These are phyloP conservation scores for Spodoptera picta DNA, from an alignment of 2,888 invertebrate genomes.

Conservation along the genomic window DNA sequence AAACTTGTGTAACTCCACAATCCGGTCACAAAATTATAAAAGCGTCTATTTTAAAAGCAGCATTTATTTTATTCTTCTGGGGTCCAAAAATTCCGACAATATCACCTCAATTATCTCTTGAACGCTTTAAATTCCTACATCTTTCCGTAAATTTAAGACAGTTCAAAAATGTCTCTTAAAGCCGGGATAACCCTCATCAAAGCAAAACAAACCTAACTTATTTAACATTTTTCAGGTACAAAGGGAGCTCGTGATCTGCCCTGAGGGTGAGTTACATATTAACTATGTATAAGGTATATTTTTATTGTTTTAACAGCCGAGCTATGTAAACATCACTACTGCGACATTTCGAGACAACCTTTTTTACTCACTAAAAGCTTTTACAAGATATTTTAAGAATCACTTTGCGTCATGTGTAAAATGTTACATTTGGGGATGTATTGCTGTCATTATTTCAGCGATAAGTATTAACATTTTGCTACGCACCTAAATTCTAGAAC, in stretches of 20 bases:
- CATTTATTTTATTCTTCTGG: not conserved
- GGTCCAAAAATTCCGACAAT: slow-evolving; percentile 22
- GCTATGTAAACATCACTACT: slow-evolving; percentile 18
- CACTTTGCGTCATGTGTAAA: slow-evolving; percentile 15
- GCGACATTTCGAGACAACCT: slow-evolving; percentile 15
- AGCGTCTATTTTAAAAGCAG: too few relatives aligned
- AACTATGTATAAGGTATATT: slow-evolving; percentile 33
- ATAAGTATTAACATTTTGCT: slow-evolving; percentile 1
- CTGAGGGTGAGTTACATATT: slow-evolving; percentile 52
- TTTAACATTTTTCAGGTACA: slow-evolving; percentile 59
- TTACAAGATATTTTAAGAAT: slow-evolving; percentile 28
- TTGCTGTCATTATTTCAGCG: slow-evolving; percentile 5
- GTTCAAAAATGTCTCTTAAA: slow-evolving; percentile 37
- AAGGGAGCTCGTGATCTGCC: slow-evolving; percentile 51
- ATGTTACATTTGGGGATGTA: slow-evolving; percentile 7
- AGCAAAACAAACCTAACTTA: slow-evolving; percentile 50
- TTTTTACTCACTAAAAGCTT: slow-evolving; percentile 30
- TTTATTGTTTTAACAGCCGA: slow-evolving; percentile 44
- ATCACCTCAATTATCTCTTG: slow-evolving; percentile 26
- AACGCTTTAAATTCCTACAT: slow-evolving; percentile 25
- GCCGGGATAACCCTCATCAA: slow-evolving; percentile 40
- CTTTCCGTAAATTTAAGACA: slow-evolving; percentile 35
- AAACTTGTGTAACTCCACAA: too few relatives aligned
- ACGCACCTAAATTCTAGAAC: not conserved
- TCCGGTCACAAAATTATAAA: too few relatives aligned